Evolutionary conservation across 1,140 invertebrate species (phyloP).

Genomic region (Dolichoris vasculosae): DNA sequence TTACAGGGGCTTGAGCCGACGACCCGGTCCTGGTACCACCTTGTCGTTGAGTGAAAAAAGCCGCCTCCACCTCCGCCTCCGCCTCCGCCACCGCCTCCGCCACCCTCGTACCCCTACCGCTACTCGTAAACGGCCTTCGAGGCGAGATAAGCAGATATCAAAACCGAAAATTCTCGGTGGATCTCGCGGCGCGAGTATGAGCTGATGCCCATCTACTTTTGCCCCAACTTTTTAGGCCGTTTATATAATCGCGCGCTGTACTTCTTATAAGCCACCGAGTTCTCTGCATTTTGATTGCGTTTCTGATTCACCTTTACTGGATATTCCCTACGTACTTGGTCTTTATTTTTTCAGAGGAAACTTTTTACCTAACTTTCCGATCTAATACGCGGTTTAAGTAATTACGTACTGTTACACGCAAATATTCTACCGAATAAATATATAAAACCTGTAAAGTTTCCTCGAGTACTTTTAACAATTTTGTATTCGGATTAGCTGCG

Average conservation of each 20-base stretch:
- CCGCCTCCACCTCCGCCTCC: not conserved
- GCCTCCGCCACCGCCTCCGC: not conserved
- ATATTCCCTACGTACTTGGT: not conserved
- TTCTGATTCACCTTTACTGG: not conserved
- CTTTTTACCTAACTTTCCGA: not conserved
- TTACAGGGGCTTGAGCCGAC: slow-evolving; percentile 49
- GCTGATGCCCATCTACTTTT: not conserved
- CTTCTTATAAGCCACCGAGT: not conserved
- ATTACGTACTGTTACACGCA: no score
- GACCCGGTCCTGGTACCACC: slow-evolving; percentile 59
- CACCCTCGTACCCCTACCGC: no score
- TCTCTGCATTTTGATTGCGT: not conserved
- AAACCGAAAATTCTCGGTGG: slow-evolving; percentile 42
- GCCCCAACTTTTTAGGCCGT: slow-evolving; percentile 24
- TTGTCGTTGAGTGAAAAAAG: slow-evolving; percentile 66
- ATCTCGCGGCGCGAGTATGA: not conserved
- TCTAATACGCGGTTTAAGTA: no score
- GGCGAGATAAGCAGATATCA: slow-evolving; percentile 47
- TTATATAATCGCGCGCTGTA: not conserved
- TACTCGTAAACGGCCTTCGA: not conserved
- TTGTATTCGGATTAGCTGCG: no score
- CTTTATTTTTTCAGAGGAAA: not conserved
- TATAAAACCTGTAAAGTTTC: no score
- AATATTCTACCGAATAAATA: no score
- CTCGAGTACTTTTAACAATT: no score